Evolutionary conservation across 2,888 invertebrate genomes (phyloP).

Genomic region (Rapana venosa): DNA sequence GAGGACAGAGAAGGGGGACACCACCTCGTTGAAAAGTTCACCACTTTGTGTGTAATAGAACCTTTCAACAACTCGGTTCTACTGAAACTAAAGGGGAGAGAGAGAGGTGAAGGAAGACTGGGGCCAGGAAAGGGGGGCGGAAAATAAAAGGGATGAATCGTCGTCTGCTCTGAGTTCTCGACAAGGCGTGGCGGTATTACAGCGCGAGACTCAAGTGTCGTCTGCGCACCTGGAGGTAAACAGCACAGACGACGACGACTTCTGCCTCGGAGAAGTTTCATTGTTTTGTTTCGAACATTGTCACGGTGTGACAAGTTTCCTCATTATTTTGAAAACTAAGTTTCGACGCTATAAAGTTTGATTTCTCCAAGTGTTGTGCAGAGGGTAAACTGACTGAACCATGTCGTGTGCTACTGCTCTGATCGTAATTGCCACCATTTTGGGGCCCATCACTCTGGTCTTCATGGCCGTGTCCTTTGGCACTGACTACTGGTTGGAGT

Average conservation of each 20-base stretch:
- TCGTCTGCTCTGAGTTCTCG: not conserved
- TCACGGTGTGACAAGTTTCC: not conserved
- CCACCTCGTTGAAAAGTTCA: not conserved
- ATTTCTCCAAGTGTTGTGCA: not conserved
- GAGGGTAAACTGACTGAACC: not conserved
- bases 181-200: not conserved
- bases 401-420: constrained; percentile 49
- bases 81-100: not conserved
- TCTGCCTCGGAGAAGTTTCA: not conserved
- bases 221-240: not conserved
- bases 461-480: constrained; percentile 70
- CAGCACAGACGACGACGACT: not conserved
- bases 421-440: constrained; percentile 59
- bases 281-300: not conserved
- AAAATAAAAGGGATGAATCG: not conserved
- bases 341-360: not conserved
- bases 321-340: not conserved
- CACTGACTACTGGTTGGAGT: constrained; percentile 72
- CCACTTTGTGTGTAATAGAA: not conserved
- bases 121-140: not conserved
- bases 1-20: not conserved
- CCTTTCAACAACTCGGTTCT: not conserved
- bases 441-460: constrained; percentile 67
- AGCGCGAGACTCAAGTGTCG: not conserved
- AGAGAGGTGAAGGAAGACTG: not conserved